Percentiles rank a stretch among this genome's conserved stretches.
Evolutionary conservation across 2,888 invertebrate species (phyloP).

Genomic region (Neuroscelio doddi): DNA sequence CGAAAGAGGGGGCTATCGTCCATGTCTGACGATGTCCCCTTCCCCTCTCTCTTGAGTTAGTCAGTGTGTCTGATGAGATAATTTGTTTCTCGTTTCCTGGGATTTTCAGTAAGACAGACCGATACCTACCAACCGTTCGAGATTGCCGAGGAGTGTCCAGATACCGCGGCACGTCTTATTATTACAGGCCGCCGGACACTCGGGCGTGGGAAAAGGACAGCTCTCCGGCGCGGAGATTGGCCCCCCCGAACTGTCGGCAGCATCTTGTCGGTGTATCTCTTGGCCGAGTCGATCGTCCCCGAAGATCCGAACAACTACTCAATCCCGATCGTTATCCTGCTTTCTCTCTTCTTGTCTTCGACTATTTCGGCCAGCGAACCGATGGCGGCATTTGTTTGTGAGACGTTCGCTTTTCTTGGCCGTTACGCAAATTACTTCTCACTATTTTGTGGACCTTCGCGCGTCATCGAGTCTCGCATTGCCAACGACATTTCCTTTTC

Average conservation of each 20-base stretch:
- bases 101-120: slow-evolving; percentile 56
- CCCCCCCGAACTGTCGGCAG: slow-evolving; percentile 22
- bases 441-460: slow-evolving; percentile 4
- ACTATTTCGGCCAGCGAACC: too few relatives aligned
- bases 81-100: slow-evolving; percentile 71
- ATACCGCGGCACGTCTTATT: slow-evolving; percentile 55
- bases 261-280: not conserved
- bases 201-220: slow-evolving; percentile 52
- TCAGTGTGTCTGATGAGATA: slow-evolving; percentile 66
- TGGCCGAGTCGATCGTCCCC: slow-evolving; percentile 31
- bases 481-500: slow-evolving; percentile 12
- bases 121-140: slow-evolving; percentile 42
- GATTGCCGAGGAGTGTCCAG: slow-evolving; percentile 44
- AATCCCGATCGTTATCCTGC: slow-evolving; percentile 42
- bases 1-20: slow-evolving; percentile 17
- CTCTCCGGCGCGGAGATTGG: slow-evolving; percentile 32
- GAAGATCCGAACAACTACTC: slow-evolving; percentile 18
- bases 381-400: slow-evolving; percentile 36
- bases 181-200: slow-evolving; percentile 54
- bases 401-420: slow-evolving; percentile 20
- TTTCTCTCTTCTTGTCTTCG: slow-evolving; percentile 26
- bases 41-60: slow-evolving; percentile 45
- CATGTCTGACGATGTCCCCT: slow-evolving; percentile 22
- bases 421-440: slow-evolving; percentile 43
- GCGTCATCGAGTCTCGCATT: slow-evolving; percentile 18